Evolutionary conservation across 1,140 invertebrate genomes (phyloP), one percentile per base, ranked within the genome.

Genomic region (Ptiloglossa arizonensis): DNA sequence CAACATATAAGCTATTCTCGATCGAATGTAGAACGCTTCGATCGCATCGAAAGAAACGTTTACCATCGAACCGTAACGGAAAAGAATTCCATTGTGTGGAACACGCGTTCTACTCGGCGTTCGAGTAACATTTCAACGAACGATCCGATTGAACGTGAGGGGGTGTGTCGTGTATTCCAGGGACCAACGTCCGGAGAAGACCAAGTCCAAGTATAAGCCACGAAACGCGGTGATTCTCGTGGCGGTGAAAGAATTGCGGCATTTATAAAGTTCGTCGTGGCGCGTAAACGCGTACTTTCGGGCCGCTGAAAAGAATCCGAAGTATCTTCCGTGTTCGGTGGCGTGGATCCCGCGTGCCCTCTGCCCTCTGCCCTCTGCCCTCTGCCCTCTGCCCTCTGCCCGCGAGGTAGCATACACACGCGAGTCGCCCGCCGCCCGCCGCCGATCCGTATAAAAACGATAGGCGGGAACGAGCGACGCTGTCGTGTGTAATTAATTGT

Each of bases 401-500:
- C 17, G 1, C n/a, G n/a, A n/a, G 11, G 29, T 2, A 17, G 41
- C 57, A 44, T 44, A 9, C 44, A n/a, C 50, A 17, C 22, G 24
- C 27, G 22, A n/a, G 19, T 29, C 22, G 44, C 8, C 35, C 5
- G n/a, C 13, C n/a, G n/a, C n/a, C n/a, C n/a, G n/a, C n/a, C n/a
- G n/a, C 2, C 22, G 46, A 67, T 27, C 13, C 35, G 50, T 70
- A 68, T 78, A 46, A 73, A 73, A 63, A 69, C 66, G 52, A 17
- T 35, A 48, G 24, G 22, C 44, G 29, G 76, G 50, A 56, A 50
- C 50, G 62, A 8, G 27, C 48, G 50, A 19, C 50, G 38, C 15
- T n/a, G 32, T 24, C 56, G 52, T 48, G 27, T 63, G 38, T 73
- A 79, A 81, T 81, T 81, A 81, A 81, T 68, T 79, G 67, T 66